Base-by-base conservation (phyloP, 2,113 vertebrate species). In the Crocuta crocuta region DNA sequence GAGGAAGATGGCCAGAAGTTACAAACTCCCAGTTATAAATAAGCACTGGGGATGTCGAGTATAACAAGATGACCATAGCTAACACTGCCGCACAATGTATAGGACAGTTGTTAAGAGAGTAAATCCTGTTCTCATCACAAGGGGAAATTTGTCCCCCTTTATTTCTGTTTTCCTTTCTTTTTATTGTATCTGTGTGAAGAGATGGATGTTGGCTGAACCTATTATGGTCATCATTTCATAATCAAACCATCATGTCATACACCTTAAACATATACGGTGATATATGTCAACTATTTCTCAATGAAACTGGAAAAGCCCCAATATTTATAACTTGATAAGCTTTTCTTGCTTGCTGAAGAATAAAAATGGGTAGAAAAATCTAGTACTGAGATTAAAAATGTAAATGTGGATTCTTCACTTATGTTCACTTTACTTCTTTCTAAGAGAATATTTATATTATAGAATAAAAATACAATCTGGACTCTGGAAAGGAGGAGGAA, bases 401-500 rank as follows among this genome's bases (percentile, higher is more conserved):
- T 39, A 83, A 81, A 86, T 76, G 17, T 45, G 13, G 53, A 53
- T 26, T 91, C 6, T 35, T 58, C 28, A 76, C 16, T 76, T 82
- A 33, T 31, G 24, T 53, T 65, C 11, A 10, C 19, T 13, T 21
- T 39, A 28, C 9, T 73, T 10, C 33, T 39, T 89, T 45, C 68
- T 35, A 83, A 83, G 91, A 50, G 15, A 78, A 58, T 83, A 87
- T 48, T 95, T 87, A 63, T n/a, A 83, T 78, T 83, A 66, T 58
- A 83, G 79, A 89, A 84, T 70, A 70, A 65, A 81, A 86, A 63
- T 35, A 45, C 12, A 43, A n/a, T 7, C 39, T 58, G 53, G 63
- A 9, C 35, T 43, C n/a, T 61, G 1, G 12, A 93, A 90, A 61
- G 13, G 23, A 73, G 92, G 15, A 31, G 10, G 23, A 71, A 79